Base-by-base conservation (phyloP, 2,888 invertebrate genomes). In the Lasioglossum villosulum region DNA sequence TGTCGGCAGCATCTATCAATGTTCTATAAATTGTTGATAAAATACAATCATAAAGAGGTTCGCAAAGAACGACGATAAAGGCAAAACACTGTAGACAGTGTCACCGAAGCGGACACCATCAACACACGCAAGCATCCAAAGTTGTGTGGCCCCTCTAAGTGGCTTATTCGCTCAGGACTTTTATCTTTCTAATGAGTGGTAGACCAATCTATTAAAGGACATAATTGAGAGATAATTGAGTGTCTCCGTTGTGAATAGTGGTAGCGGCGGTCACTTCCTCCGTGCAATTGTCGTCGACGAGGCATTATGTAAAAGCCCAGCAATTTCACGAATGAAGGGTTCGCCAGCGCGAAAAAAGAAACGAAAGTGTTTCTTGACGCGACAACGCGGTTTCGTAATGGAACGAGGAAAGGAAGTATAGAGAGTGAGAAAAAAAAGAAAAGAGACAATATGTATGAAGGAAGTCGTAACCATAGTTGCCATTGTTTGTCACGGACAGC, bases 351-450 rank as follows among this genome's bases (percentile, higher is more conserved):
- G 82, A 82, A 34, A 42, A 42, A 30, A 73, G 52, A 75, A 71
- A 80, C 14, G 80, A 88, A 80, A 82, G 88, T 78, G 76, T 16
- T 74, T 59, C 52, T 59, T 45, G 68, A 30, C 45, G 72, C 27
- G 82, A 56, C 71, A 52, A 70, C 59, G 70, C 4, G 66, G 59
- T 86, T 83, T 86, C 86, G 83, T 83, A 83, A 87, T 75, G 66
- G 66, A 68, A 73, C 68, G 71, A 30, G 27, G 74, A 77, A 48
- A 71, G 75, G 82, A 78, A 75, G 52, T 37, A 52, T 14, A 23
- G 34, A 70, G 6, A 23, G n/a, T n/a, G 52, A 52, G 23, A 10
- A 52, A 8, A 52, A 23, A 10, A 23, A 10, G 23, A 2, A 52
- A 3, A 52, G 6, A 52, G 52, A 23, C 2, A 3, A 37, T 14